Base-by-base conservation (phyloP, 2,113 vertebrate species). In the Xiphophorus maculatus region DNA sequence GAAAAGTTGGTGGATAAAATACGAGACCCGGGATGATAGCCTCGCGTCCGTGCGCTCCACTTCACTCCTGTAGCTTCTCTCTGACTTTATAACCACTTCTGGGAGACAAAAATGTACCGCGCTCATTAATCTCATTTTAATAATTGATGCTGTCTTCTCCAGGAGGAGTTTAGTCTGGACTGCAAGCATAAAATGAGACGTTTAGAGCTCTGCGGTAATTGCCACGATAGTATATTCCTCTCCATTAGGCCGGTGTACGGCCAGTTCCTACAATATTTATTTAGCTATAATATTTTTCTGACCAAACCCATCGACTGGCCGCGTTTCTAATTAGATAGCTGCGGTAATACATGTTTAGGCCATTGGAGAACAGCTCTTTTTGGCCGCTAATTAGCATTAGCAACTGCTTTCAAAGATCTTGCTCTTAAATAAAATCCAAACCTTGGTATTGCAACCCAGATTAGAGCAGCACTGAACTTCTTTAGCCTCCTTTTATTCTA, bases 81-180 rank as follows among this genome's bases (percentile, higher is more conserved):
- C 66, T 67, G 83, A 72, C 79, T 82, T 68, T 60, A 54, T 74
- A 67, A 73, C 75, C 61, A 73, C 82, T 80, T 76, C 42, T 81
- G 85, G 71, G 88, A 81, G 68, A 66, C 42, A 76, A 69, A 37
- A 75, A 82, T 81, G 68, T 82, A 48, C 82, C 60, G 76, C 79
- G 65, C 75, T 79, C 83, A 84, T 92, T 90, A 71, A 81, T 87
- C 84, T 87, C 12, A 54, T 84, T 87, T 91, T 74, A 91, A 91
- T 89, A 88, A 88, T 90, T 87, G 51, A 92, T 86, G 86, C 69
- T 44, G 30, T 86, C 77, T 35, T 61, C 68, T 75, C 76, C 73
- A 74, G 69, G 66, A 58, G 81, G 81, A 75, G 63, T 66, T 68
- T 25, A 19, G 77, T 63, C 69, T 64, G 77, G 79, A 73, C 76